phyloP scores from a whole-genome alignment of 2,113 vertebrate genomes.

The Sprattus sprattus region DNA sequence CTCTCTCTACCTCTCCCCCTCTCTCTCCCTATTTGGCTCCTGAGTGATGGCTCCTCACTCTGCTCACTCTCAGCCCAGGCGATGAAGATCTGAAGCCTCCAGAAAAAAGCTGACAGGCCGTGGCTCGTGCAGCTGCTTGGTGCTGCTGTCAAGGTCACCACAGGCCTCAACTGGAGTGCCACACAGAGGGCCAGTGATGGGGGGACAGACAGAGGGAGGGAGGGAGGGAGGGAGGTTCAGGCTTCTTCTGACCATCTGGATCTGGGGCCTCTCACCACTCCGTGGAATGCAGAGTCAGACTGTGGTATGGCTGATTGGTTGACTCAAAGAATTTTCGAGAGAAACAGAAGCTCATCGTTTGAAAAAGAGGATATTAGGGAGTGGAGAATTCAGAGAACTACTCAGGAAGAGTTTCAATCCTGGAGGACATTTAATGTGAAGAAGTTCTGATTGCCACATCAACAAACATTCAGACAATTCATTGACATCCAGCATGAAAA shows the following conservation, averaged over 20 bases:
- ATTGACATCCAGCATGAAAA: conserved; percentile 48
- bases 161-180: conserved; percentile 9
- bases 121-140: conserved; percentile 29
- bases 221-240: not conserved
- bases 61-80: not conserved
- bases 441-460: conserved; percentile 36
- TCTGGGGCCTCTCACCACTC: not conserved
- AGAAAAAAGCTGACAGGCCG: conserved; percentile 36
- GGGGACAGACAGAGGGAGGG: not conserved
- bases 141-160: conserved; percentile 41
- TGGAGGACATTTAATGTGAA: conserved; percentile 45
- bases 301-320: not conserved
- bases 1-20: not conserved
- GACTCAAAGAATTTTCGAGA: not conserved
- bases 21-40: not conserved
- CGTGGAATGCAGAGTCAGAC: not conserved
- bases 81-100: conserved; percentile 33
- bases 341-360: not conserved
- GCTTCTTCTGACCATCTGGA: not conserved
- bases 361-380: not conserved
- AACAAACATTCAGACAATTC: conserved; percentile 26
- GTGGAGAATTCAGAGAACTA: not conserved
- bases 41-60: not conserved
- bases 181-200: conserved; percentile 28
- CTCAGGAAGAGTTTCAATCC: conserved; percentile 16